Evolutionary conservation across 1,140 invertebrate genomes (phyloP), one percentile per base, ranked within the genome.

Genomic region (Bradynema listronoti): DNA sequence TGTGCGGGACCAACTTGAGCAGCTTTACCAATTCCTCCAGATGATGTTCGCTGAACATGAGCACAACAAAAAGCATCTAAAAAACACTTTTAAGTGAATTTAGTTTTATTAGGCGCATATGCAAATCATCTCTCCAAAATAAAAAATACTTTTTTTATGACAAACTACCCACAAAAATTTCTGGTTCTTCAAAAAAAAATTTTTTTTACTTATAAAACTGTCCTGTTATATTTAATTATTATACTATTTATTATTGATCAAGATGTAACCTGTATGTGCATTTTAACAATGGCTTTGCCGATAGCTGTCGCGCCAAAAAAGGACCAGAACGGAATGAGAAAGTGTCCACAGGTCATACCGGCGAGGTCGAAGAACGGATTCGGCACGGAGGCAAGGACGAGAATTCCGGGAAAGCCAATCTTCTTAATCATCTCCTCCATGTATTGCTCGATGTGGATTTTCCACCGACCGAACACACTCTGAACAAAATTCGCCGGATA

Each of bases 231-330:
- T n/a, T n/a, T n/a, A n/a, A n/a, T n/a, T n/a, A n/a, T n/a, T n/a
- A n/a, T n/a, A n/a, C 49, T 11, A 66, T 16, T 34, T 25, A 33
- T 59, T 41, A 16, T 60, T 1, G 22, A 27, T 25, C 16, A 55
- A 6, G 16, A 56, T 24, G 16, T 6, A 45, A 82, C 80, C 76
- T 99, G 95, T 76, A 99, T 89, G 79, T 95, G 91, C 89, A 96
- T 95, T 83, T 99, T 99, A 65, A 99, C 87, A 42, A 99, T 83
- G 41, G 95, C 95, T 81, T 99, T 99, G 42, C 78, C 95, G 59
- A 99, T 87, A 0, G 99, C 82, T 0, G 94, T 99, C 51, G 95
- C 95, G 33, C 93, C 93, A 80, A 99, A 99, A 82, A 99, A 99
- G 27, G 93, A 97, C 90, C 91, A 96, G 82, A 99, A 99, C 33